Percentiles rank a stretch among this genome's conserved stretches.
Evolutionary conservation across 2,113 vertebrate genomes (phyloP).

Genomic region (Murina feae): DNA sequence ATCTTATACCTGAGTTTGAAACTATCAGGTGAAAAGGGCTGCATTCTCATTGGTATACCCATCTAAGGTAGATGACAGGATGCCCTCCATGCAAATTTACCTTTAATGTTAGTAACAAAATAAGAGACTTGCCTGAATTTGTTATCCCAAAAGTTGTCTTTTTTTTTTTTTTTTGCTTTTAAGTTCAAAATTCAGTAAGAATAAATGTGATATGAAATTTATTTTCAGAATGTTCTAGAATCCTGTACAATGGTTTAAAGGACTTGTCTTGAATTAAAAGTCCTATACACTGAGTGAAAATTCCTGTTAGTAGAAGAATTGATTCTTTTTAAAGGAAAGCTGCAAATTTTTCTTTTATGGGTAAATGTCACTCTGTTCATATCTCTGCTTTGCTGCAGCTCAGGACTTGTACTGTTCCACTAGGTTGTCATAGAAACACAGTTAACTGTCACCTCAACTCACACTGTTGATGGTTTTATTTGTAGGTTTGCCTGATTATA

Average conservation of each 20-base stretch:
- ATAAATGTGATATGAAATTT: constrained; percentile 51
- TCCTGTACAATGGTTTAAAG: constrained; percentile 62
- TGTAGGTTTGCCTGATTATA: constrained; percentile 86
- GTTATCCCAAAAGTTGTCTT: background rate
- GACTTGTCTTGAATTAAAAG: constrained; percentile 80
- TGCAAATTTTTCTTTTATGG: constrained; percentile 76
- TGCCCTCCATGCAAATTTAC: background rate
- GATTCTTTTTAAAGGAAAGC: constrained; percentile 77
- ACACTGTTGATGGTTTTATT: constrained; percentile 84
- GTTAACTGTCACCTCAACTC: constrained; percentile 85
- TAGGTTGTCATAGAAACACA: constrained; percentile 87
- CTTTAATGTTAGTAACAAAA: background rate
- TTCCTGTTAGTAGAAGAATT: constrained; percentile 74
- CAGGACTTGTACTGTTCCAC: constrained; percentile 80
- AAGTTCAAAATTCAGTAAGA: constrained; percentile 12
- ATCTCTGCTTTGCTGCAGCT: constrained; percentile 81
- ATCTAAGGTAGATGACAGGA: background rate
- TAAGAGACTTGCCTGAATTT: constrained; percentile 20
- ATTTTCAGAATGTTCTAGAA: constrained; percentile 60
- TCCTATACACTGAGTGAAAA: constrained; percentile 76
- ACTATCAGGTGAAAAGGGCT: background rate
- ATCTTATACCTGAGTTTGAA: background rate
- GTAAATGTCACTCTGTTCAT: constrained; percentile 86
- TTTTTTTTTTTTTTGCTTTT: background rate
- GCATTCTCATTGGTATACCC: background rate